phyloP scores from a whole-genome alignment of 2,113 vertebrate species.

The Dendropsophus ebraccatus region DNA sequence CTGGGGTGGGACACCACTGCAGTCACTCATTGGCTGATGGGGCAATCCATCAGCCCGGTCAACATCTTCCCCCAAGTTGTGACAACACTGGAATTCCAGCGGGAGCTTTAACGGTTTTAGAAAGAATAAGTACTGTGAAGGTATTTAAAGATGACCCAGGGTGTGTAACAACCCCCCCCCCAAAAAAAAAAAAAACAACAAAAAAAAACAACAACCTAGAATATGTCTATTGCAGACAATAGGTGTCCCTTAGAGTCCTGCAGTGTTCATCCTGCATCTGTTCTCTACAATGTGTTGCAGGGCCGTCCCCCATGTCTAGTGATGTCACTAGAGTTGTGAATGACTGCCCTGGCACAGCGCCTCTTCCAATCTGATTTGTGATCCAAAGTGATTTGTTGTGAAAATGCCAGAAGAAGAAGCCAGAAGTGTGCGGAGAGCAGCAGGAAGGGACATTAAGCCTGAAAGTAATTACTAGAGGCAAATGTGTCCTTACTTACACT shows the following conservation, averaged over 20 bases:
- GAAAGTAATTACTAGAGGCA: slow-evolving; percentile 28
- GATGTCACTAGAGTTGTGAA: slow-evolving; percentile 19
- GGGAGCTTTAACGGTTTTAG: no score
- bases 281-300: not conserved
- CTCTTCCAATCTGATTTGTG: slow-evolving; percentile 27
- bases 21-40: no score
- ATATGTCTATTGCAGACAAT: not conserved
- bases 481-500: slow-evolving; percentile 44
- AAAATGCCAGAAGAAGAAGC: slow-evolving; percentile 46
- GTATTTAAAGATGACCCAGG: not conserved
- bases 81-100: no score
- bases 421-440: slow-evolving; percentile 35
- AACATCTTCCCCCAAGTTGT: no score
- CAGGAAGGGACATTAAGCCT: slow-evolving; percentile 34
- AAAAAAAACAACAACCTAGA: not conserved
- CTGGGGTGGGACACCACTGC: no score
- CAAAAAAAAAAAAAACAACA: no score
- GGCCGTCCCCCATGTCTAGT: not conserved
- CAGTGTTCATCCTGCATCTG: not conserved
- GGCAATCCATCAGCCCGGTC: no score
- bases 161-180: no score
- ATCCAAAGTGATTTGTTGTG: slow-evolving; percentile 40
- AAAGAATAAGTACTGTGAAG: not conserved
- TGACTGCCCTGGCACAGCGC: slow-evolving; percentile 24
- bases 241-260: not conserved